phyloP scores from a whole-genome alignment of 2,113 vertebrate species.

The Dasyurus viverrinus region DNA sequence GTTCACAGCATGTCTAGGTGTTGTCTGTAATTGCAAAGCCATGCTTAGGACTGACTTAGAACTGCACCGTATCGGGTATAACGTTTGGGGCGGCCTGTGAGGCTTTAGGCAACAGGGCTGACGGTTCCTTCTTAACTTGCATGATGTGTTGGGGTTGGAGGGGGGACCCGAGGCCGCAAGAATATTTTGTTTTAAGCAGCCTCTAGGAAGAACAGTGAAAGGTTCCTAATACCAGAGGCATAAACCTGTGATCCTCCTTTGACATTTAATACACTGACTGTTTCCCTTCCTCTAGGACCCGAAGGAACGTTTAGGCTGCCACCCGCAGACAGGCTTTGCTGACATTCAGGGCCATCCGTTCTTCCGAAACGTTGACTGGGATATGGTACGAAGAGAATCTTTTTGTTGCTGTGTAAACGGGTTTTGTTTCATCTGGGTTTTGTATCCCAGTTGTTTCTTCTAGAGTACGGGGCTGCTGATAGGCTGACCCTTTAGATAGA shows the following conservation, averaged over 20 bases:
- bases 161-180: too few relatives aligned
- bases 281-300: constrained; percentile 88
- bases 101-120: background rate
- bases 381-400: constrained; percentile 89
- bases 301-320: constrained; percentile 97
- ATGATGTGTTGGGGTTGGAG: background rate
- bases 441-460: background rate
- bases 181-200: background rate
- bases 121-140: too few relatives aligned
- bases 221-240: constrained; percentile 29
- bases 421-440: constrained; percentile 16
- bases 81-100: background rate
- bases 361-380: constrained; percentile 98
- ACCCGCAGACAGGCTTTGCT: constrained; percentile 98
- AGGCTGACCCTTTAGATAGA: background rate
- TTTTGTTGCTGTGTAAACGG: constrained; percentile 34
- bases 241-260: background rate
- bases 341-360: constrained; percentile 98
- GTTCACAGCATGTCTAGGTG: background rate
- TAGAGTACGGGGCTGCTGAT: background rate
- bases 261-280: constrained; percentile 45
- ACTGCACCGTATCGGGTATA: background rate
- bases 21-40: background rate
- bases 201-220: constrained; percentile 26
- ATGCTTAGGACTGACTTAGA: constrained; percentile 8